Base-by-base conservation (phyloP, 30 jellyfish, hydroid and myxozoan species). In the Calvadosia cruxmelitensis region DNA sequence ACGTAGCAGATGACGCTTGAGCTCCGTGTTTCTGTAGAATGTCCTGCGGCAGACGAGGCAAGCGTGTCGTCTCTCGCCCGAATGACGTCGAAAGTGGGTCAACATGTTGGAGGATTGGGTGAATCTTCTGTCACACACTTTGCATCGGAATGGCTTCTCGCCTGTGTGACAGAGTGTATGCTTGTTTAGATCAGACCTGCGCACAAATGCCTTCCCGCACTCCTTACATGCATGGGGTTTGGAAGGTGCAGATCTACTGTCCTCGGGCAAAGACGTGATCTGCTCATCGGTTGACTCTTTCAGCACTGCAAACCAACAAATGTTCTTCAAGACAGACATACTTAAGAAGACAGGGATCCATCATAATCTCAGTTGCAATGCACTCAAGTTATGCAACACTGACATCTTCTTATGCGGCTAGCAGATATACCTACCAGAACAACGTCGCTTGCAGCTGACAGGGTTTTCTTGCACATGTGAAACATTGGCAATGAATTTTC, bases 61-160 rank as follows among this genome's bases (percentile, higher is more conserved):
- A 66, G 61, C 74, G 64, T 66, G 69, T 49, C 81, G 81, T 32
- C 92, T 34, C 34, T 66, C 69, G 0, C 92, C 92, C 82, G 69
- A 66, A 65, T 78, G 92, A 31, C 92, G 57, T 52, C 92, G 81
- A 28, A 78, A 66, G 73, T 78, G 92, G 70, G 92, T 78, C 78
- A 78, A 69, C 92, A 78, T 78, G 77, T 78, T 78, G 26, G 92
- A 78, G 1, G 92, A 78, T 78, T 78, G 92, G 82, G 81, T 78
- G 78, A 78, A 78, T 61, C 79, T 42, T 49, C 92, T 69, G 31
- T 82, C 92, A 29, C 92, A 78, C 50, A 66, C 63, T 75, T 78
- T 75, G 82, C 92, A 78, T 28, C 64, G 74, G 69, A 66, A 78
- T 25, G 92, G 92, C 77, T 69, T 78, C 77, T 63, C 69, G 48